Evolutionary conservation across 2,113 vertebrate genomes (phyloP).

Genomic region (Sporophila hypoxantha): DNA sequence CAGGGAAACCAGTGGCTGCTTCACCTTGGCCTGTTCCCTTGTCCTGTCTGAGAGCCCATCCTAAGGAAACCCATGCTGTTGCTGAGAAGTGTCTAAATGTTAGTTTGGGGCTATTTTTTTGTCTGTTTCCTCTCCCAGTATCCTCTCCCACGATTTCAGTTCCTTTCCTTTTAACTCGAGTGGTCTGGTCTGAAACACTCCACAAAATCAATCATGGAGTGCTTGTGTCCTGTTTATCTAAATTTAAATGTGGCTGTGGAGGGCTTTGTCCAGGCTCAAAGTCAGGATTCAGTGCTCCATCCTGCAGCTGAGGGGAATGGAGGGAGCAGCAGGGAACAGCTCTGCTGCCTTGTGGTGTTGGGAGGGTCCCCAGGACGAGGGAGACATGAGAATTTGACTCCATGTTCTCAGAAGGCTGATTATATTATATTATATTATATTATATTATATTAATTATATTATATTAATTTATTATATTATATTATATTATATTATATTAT

Average conservation of each 20-base stretch:
- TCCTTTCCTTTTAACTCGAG: not conserved
- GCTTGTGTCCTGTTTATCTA: not conserved
- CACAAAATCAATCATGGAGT: not conserved
- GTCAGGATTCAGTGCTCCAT: not conserved
- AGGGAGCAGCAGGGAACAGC: not conserved
- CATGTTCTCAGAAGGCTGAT: no score
- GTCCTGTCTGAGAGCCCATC: not conserved
- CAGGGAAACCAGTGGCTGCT: not conserved
- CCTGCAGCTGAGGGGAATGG: rapidly evolving
- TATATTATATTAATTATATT: no score
- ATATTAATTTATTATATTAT: no score
- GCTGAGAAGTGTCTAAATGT: no score
- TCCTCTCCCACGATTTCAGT: not conserved
- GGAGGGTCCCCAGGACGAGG: no score
- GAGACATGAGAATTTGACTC: no score
- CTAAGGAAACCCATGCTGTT: not conserved
- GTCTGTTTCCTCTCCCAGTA: not conserved
- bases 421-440: no score
- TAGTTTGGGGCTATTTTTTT: not conserved
- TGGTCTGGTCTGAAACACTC: not conserved
- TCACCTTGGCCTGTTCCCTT: not conserved
- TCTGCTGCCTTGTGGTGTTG: not conserved
- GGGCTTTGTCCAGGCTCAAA: not conserved
- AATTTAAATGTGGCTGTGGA: not conserved
- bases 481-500: no score